Evolutionary conservation across 2,113 vertebrate genomes (phyloP).

Genomic region (Empidonax alnorum): DNA sequence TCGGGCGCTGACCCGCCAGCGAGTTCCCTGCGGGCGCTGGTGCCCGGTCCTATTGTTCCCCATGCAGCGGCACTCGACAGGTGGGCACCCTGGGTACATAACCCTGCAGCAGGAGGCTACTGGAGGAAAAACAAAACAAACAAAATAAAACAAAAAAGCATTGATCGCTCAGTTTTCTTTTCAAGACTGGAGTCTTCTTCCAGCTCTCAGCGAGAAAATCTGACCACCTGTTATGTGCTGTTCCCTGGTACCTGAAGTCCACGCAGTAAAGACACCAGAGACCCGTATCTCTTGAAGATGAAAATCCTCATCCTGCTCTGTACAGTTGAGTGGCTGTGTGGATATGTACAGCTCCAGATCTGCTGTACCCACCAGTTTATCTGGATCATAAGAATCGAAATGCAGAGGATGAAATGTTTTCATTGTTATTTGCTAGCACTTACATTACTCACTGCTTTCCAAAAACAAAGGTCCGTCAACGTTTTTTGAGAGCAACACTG

Average conservation of each 20-base stretch:
- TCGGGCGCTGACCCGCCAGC: background rate
- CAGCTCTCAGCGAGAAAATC: background rate
- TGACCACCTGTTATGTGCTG: no score
- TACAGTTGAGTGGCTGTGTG: background rate
- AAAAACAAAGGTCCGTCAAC: background rate
- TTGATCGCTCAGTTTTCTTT: background rate
- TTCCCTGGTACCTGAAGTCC: background rate
- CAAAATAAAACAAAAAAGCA: background rate
- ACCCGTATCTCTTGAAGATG: background rate
- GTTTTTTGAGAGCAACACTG: background rate
- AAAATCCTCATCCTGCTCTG: background rate
- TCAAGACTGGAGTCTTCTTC: background rate
- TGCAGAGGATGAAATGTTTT: background rate
- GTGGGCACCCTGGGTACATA: background rate
- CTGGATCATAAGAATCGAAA: background rate
- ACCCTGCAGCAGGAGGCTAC: background rate
- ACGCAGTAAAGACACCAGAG: background rate
- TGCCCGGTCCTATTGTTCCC: accelerated
- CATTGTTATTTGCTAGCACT: background rate
- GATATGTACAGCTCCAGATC: background rate
- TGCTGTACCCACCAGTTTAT: background rate
- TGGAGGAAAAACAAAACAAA: background rate
- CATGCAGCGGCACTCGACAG: background rate
- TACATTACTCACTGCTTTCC: background rate
- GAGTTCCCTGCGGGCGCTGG: background rate